Base-by-base conservation (phyloP, 2,888 invertebrate species). In the Eumerus sabulonum region DNA sequence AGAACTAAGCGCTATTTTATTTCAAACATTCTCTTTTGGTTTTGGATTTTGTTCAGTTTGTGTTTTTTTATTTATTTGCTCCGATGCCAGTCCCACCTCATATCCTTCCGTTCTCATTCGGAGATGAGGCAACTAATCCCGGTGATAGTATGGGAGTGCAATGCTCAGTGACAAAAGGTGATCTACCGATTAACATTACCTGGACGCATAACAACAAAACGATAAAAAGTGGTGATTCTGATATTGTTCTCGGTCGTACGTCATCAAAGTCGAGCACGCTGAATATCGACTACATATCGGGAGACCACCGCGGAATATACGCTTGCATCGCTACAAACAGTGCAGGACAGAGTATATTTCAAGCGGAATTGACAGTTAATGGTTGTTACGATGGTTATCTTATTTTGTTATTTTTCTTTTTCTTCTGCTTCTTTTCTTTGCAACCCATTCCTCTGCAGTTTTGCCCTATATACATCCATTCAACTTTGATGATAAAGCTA, bases 51-150 rank as follows among this genome's bases (percentile, higher is more conserved):
- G 12, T 57, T 76, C 62, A 57, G 13, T 82, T 74, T 54, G 5
- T 16, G 11, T 4, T n/a, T 35, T 45, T 14, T 13, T 13, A 35
- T 51, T 14, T 14, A 44, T 18, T 38, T 38, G 18, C 53, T 64
- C 14, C 63, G 81, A 36, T 45, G 48, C 45, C 84, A 92, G 93
- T 90, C 87, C 90, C 91, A 60, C 94, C 94, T 83, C 91, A 93
- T 90, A 92, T 93, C 87, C 90, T 92, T 88, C 93, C 93, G 85
- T 94, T 94, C 89, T 90, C 91, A 86, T 94, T 94, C 87, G 94
- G 93, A 85, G 92, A 93, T 84, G 92, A 92, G 86, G 92, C 94
- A 53, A 91, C 92, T 3, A 93, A 94, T 87, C 93, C 93, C 76
- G 93, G 93, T 85, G 94, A 95, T 88, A 92, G 92, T 87, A 76